phyloP scores from a whole-genome alignment of 2,113 vertebrate genomes.

The Eurypyga helias region DNA sequence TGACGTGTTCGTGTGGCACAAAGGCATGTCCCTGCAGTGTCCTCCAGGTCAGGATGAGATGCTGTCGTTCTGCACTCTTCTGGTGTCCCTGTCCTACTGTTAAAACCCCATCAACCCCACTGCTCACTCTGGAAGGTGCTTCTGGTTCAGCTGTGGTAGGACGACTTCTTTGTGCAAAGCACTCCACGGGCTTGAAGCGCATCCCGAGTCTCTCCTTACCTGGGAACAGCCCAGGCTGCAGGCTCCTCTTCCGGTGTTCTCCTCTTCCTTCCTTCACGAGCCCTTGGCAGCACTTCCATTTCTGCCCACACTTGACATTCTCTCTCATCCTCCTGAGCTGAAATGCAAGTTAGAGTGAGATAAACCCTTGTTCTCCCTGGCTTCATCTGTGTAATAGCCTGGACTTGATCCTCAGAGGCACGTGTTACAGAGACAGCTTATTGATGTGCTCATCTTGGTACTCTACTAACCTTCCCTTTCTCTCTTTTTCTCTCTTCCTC shows the following conservation, averaged over 20 bases:
- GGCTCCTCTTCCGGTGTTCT: neutral
- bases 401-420: neutral
- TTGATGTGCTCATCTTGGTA: neutral
- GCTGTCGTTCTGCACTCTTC: neutral
- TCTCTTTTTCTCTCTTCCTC: slow-evolving; percentile 63
- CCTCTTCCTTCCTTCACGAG: neutral
- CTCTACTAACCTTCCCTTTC: slow-evolving; percentile 74
- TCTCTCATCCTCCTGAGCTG: neutral
- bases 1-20: neutral
- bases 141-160: neutral
- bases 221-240: neutral
- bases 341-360: neutral
- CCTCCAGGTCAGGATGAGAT: neutral
- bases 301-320: neutral
- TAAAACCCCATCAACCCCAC: neutral
- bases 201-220: neutral
- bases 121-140: neutral
- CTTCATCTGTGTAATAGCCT: neutral
- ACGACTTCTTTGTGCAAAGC: neutral
- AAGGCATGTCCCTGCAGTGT: neutral
- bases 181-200: neutral
- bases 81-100: neutral
- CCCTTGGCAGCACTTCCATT: neutral
- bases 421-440: neutral
- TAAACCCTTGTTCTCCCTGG: neutral